Evolutionary conservation across 2,113 vertebrate species (phyloP).

Genomic region (Amia ocellicauda): DNA sequence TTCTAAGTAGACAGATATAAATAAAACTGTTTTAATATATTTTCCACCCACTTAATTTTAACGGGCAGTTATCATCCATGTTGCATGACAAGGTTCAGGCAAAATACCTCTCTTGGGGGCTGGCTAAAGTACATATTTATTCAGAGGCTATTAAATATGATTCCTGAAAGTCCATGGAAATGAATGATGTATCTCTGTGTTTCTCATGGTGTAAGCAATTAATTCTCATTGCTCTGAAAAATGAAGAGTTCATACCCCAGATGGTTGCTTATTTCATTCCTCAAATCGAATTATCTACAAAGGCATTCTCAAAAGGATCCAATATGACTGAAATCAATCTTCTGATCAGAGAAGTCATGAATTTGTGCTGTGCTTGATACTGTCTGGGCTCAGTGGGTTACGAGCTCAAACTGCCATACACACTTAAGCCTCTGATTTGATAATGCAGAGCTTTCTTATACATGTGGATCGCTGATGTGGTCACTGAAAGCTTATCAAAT

Average conservation of each 20-base stretch:
- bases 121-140: not conserved
- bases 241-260: no score
- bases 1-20: conserved; percentile 8
- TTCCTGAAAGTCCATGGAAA: conserved; percentile 2
- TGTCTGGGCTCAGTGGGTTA: not conserved
- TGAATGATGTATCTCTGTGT: conserved; percentile 3
- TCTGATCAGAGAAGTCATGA: not conserved
- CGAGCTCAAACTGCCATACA: not conserved
- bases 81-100: not conserved
- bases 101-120: not conserved
- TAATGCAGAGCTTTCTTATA: not conserved
- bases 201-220: not conserved
- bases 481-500: not conserved
- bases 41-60: conserved; percentile 10
- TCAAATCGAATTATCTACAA: no score
- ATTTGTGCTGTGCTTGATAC: conserved; percentile 1
- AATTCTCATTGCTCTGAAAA: not conserved
- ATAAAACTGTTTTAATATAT: conserved; percentile 16
- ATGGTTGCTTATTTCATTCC: no score
- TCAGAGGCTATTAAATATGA: not conserved
- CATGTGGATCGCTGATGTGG: not conserved
- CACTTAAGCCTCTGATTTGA: not conserved
- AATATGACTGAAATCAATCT: not conserved
- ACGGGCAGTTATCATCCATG: conserved; percentile 7
- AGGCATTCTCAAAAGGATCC: no score